phyloP scores from a whole-genome alignment of 2,888 invertebrate species.

The Lasioglossum zephyrum region DNA sequence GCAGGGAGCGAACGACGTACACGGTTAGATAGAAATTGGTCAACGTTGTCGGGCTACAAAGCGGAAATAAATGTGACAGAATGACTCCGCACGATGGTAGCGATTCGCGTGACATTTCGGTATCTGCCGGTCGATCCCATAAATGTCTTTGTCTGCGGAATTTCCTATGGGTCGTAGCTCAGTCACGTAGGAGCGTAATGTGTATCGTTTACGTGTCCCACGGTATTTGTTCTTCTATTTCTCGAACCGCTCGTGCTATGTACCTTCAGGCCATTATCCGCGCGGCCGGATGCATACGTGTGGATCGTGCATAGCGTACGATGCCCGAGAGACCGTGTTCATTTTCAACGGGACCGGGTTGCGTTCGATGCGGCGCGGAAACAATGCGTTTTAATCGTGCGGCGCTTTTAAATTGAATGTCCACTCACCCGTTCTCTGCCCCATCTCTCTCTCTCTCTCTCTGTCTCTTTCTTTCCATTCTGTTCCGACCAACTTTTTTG shows the following conservation, averaged over 20 bases:
- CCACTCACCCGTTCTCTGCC: not conserved
- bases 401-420: conserved; percentile 25
- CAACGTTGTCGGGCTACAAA: not conserved
- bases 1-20: not conserved
- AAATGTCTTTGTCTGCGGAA: conserved; percentile 34
- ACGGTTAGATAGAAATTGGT: not conserved
- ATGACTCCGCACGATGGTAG: not conserved
- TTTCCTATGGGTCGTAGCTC: conserved; percentile 53
- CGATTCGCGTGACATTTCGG: conserved; percentile 23
- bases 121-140: conserved; percentile 21
- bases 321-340: conserved; percentile 35
- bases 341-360: conserved; percentile 13
- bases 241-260: conserved; percentile 39
- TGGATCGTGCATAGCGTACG: conserved; percentile 26
- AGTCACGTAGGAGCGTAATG: conserved; percentile 71
- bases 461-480: not conserved
- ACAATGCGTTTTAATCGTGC: conserved; percentile 37
- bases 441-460: not conserved
- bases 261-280: conserved; percentile 49
- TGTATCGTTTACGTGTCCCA: conserved; percentile 73
- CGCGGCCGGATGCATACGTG: conserved; percentile 30
- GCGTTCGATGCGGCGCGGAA: conserved; percentile 1
- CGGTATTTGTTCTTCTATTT: conserved; percentile 60
- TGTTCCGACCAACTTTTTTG: not conserved
- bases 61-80: conserved; percentile 12